Conservation (phyloP, 2,888 invertebrate genomes). For the Folsomia candida region DNA sequence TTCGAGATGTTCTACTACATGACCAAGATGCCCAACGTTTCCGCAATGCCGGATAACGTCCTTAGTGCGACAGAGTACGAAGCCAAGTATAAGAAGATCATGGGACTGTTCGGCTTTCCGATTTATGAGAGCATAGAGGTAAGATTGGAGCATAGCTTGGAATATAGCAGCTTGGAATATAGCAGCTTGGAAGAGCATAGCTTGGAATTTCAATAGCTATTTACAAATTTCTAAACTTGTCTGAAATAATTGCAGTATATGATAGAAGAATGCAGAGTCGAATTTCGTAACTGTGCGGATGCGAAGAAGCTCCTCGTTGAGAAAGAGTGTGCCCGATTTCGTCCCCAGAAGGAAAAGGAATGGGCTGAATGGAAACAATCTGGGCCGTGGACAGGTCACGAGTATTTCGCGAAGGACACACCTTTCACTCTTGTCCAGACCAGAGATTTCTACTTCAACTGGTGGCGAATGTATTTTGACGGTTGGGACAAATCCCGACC, state of each 20-base stretch:
- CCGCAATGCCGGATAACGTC: neutral
- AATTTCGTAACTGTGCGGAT: neutral
- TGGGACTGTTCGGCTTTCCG: neutral
- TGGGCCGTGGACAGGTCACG: too few species aligned
- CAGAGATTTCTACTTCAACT: too few species aligned
- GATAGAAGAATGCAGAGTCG: neutral
- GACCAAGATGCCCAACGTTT: neutral
- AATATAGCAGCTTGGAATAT: too few species aligned
- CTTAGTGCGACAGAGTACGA: neutral
- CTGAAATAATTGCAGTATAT: too few species aligned
- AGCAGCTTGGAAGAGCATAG: too few species aligned
- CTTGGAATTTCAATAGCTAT: too few species aligned
- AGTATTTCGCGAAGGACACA: neutral
- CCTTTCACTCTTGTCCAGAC: too few species aligned
- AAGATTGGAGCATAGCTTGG: too few species aligned
- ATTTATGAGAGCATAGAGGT: neutral
- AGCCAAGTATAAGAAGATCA: neutral
- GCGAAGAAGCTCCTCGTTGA: neutral
- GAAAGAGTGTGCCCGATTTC: neutral
- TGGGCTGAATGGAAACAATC: neutral
- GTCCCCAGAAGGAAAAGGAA: neutral
- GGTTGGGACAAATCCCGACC: too few species aligned
- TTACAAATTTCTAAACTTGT: too few species aligned
- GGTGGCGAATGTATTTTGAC: too few species aligned
- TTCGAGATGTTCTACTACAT: neutral